Evolutionary conservation across 2,888 invertebrate species (phyloP).

Genomic region (Drosophila testacea): DNA sequence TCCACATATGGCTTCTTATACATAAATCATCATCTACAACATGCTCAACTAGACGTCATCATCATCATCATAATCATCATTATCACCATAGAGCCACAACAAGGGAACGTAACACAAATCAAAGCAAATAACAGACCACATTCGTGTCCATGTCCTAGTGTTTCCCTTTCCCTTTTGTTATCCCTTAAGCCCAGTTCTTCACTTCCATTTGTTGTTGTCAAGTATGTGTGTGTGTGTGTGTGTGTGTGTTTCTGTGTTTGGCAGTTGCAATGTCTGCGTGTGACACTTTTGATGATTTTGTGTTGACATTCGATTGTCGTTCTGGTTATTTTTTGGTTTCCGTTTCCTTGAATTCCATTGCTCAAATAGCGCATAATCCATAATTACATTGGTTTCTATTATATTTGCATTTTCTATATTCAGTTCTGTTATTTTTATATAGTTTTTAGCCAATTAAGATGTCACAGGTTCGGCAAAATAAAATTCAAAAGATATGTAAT

Average conservation of each 20-base stretch:
- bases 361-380: slow-evolving; percentile 22
- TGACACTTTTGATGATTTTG: slow-evolving; percentile 48
- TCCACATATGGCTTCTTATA: slow-evolving; percentile 58
- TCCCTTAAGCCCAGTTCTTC: slow-evolving; percentile 6
- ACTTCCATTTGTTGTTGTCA: slow-evolving; percentile 9
- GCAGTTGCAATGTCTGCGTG: slow-evolving; percentile 24
- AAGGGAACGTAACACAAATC: slow-evolving; percentile 19
- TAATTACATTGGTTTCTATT: slow-evolving; percentile 43
- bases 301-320: slow-evolving; percentile 49
- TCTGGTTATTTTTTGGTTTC: slow-evolving; percentile 26
- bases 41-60: slow-evolving; percentile 44
- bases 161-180: slow-evolving; percentile 14
- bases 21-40: slow-evolving; percentile 64
- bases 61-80: slow-evolving; percentile 19
- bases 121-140: slow-evolving; percentile 42
- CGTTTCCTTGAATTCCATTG: slow-evolving; percentile 29
- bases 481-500: no score
- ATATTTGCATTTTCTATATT: not conserved
- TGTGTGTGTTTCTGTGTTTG: slow-evolving; percentile 1
- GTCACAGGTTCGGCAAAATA: not conserved
- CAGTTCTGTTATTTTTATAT: not conserved
- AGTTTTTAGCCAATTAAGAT: slow-evolving; percentile 3
- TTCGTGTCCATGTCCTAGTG: slow-evolving; percentile 30
- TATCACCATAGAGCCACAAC: slow-evolving; percentile 3
- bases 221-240: not conserved